Evolutionary conservation across 1,140 invertebrate genomes (phyloP).

Genomic region (Anoplophora glabripennis): DNA sequence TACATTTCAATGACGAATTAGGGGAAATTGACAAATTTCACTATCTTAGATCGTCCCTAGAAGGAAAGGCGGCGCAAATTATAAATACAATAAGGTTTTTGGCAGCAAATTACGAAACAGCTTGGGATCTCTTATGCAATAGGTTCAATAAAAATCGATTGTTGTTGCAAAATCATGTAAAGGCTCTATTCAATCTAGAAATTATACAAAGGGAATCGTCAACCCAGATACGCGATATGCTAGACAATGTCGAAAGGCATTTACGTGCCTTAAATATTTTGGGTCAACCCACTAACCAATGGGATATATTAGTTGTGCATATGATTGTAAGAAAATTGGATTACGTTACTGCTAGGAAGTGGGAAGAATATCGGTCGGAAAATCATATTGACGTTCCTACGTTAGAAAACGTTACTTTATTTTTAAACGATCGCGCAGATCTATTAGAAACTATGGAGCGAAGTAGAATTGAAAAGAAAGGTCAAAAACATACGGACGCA

Average conservation of each 20-base stretch:
- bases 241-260: background rate
- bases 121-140: background rate
- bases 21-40: too few species aligned
- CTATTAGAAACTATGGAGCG: too few species aligned
- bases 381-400: background rate
- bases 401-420: background rate
- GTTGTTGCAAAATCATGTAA: background rate
- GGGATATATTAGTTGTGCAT: background rate
- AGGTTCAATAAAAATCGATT: background rate
- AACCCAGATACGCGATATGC: background rate
- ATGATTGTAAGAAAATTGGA: background rate
- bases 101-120: background rate
- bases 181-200: background rate
- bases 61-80: too few species aligned
- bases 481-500: too few species aligned
- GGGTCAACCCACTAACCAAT: background rate
- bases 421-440: background rate
- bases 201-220: background rate
- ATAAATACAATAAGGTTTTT: too few species aligned
- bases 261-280: background rate
- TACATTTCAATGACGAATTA: too few species aligned
- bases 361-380: background rate
- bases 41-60: too few species aligned
- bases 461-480: too few species aligned
- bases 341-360: background rate